phyloP scores from a whole-genome alignment of 1,140 invertebrate genomes.

The Euwallacea fornicatus region DNA sequence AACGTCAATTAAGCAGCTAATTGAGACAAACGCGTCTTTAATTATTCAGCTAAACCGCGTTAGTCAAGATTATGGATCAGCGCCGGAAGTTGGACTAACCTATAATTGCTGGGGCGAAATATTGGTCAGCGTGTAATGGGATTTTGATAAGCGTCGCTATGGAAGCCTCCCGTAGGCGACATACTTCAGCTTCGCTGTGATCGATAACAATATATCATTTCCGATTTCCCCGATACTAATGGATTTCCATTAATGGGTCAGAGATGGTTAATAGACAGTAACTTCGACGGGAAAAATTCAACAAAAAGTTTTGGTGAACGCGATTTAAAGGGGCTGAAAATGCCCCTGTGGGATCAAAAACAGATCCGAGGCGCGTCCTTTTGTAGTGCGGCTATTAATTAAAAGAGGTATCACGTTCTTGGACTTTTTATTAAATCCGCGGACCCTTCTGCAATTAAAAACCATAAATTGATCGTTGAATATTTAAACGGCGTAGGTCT shows the following conservation, averaged over 20 bases:
- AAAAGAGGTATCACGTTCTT: conserved; percentile 38
- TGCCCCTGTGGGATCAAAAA: neutral
- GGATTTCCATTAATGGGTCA: conserved; percentile 1
- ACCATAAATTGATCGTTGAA: conserved; percentile 38
- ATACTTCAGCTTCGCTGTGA: neutral
- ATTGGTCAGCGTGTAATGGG: conserved; percentile 24
- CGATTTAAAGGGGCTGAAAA: no score
- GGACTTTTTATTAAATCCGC: conserved; percentile 33
- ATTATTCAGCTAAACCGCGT: conserved; percentile 35
- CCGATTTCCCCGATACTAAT: neutral
- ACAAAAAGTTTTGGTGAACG: no score
- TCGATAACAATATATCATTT: conserved; percentile 13
- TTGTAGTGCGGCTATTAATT: conserved; percentile 39
- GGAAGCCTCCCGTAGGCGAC: neutral
- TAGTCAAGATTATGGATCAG: conserved; percentile 32
- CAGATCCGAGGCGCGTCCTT: conserved; percentile 21
- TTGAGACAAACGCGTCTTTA: conserved; percentile 39
- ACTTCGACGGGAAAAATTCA: no score
- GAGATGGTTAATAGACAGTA: neutral
- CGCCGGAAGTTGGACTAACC: conserved; percentile 16
- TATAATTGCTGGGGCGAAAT: conserved; percentile 25
- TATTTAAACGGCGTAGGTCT: conserved; percentile 32
- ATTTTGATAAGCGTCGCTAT: conserved; percentile 2
- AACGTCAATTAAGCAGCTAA: conserved; percentile 37
- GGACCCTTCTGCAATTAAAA: conserved; percentile 31